These are phyloP conservation scores for Onthophagus taurus DNA, from an alignment of 1,140 invertebrate genomes.

Conservation along the genomic window DNA sequence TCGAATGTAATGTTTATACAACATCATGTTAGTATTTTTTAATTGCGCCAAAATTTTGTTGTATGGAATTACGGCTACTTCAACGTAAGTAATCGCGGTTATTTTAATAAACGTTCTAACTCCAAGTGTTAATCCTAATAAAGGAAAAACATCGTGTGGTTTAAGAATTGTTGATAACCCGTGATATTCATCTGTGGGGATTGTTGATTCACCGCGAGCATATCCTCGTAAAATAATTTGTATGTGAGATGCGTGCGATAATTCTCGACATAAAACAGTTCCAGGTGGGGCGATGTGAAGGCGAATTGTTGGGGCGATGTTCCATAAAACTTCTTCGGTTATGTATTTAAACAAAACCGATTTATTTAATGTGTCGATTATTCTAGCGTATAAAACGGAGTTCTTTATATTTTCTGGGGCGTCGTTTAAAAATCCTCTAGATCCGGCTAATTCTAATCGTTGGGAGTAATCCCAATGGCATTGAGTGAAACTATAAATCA, in stretches of 20 bases:
- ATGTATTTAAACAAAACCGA: background rate
- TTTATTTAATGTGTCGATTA: background rate
- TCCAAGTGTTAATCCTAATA: background rate
- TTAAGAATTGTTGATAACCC: background rate
- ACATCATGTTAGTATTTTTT: background rate
- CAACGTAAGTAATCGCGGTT: conserved; percentile 1
- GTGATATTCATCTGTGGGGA: conserved; percentile 3
- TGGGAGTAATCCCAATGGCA: conserved; percentile 13
- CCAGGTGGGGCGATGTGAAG: background rate
- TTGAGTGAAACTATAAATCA: background rate
- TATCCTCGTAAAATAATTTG: conserved; percentile 8
- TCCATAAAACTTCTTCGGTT: background rate
- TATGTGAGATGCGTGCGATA: background rate
- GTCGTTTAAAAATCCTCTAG: conserved; percentile 8
- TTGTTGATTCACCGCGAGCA: background rate
- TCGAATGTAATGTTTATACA: background rate
- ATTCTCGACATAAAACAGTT: background rate
- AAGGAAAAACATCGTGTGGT: conserved; percentile 1
- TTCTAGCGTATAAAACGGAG: conserved; percentile 1
- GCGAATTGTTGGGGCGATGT: background rate
- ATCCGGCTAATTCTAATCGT: background rate
- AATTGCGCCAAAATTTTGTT: background rate
- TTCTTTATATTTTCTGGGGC: conserved; percentile 9
- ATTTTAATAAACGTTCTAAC: background rate
- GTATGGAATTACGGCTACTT: conserved; percentile 1